Base-by-base conservation (phyloP, 2,113 vertebrate genomes). In the Physeter macrocephalus region DNA sequence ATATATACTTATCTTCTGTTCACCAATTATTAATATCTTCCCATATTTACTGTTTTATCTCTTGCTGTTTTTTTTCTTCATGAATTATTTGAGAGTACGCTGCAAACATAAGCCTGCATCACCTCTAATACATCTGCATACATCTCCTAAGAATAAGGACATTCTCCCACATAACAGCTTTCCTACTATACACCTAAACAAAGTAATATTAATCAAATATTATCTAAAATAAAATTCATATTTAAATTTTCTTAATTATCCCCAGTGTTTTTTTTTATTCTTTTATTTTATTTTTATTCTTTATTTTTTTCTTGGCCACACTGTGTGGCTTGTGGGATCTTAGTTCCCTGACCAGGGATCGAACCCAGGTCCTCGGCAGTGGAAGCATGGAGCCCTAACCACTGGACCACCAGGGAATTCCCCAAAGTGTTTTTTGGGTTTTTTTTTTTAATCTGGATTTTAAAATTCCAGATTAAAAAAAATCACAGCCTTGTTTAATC, bases 61-160 rank as follows among this genome's bases (percentile, higher is more conserved):
- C 74, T 81, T 36, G 36, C 21, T 49, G 23, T 57, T 78, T 57
- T 96, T 78, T 49, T 34, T 4, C 43, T 27, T 46, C 21, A 27
- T 67, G 27, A 90, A 87, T 83, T 66, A 88, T 62, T 25, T 87
- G 29, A 92, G n/a, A 84, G 5, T 39, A 95, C 23, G 27, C 4
- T 86, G 27, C 39, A 82, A 75, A 95, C 41, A 21, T 46, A 78
- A 95, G 12, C 84, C 43, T 81, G 34, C 2, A 57, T n/a, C 12
- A n/a, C 31, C 34, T 18, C 39, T 74, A 72, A 78, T 20, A 90
- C n/a, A 39, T 54, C 34, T 12, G 54, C 27, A 61, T 25, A 4
- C 62, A 67, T 88, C 72, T 93, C 52, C 83, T 81, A 94, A 95
- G 52, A 88, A 80, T 85, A 91, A 85, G n/a, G 18, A 43, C 25